Evolutionary conservation across 2,888 invertebrate species (phyloP), one percentile per base, ranked within the genome.

Genomic region (Eucriotettix oculatus): DNA sequence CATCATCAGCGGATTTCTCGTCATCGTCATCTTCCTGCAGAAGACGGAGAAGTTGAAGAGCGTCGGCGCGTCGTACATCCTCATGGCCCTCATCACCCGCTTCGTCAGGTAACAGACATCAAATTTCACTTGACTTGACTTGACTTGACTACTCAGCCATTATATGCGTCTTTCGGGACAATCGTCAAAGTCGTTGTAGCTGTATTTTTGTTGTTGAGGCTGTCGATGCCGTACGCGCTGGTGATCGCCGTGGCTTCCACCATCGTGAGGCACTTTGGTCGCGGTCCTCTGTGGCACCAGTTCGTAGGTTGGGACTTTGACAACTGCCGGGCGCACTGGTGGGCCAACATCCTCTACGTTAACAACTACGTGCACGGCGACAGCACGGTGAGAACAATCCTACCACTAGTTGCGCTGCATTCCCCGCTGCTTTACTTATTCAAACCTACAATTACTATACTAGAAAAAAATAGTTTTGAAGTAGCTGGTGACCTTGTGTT

Each of bases 311-410:
- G n/a, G 12, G 57, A 59, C 16, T 16, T 16, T 5, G 17, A 44
- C n/a, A 52, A 56, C 43, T 61, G 61, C 43, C 56, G 54, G 17
- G 41, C 12, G 12, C 42, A 59, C 53, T 61, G 61, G 61, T 61
- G 61, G 61, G 43, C 59, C 40, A 59, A 59, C 42, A 41, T 61
- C 29, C 54, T 61, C 16, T 61, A 59, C 57, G 16, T 61, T 29
- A 61, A 61, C 56, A 61, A 61, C 57, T 61, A 61, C 48, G 56
- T 59, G 29, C 16, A 59, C 40, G 57, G 41, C 16, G 60, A 60
- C 40, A 41, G 57, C n/a, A 16, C 57, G 40, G 60, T 60, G 56
- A 60, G 48, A 7, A 48, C 48, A 10, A 44, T 14, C 14, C 44
- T 11, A 44, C 44, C n/a, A n/a, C 54, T 54, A 10, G n/a, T n/a